phyloP scores from a whole-genome alignment of 2,888 invertebrate genomes.

The Drosophila cracens region DNA sequence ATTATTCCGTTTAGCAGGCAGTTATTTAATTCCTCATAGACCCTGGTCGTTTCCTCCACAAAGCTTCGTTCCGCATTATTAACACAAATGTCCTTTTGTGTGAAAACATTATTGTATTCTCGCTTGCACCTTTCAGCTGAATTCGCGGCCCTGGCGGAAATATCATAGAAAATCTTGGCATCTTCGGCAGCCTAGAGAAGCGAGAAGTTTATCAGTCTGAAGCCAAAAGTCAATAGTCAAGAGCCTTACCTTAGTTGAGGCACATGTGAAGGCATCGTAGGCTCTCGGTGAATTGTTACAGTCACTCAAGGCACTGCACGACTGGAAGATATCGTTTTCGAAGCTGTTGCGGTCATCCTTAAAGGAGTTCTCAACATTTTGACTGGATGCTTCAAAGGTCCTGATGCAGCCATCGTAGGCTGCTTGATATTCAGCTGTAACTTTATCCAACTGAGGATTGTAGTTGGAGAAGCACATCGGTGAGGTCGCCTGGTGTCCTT shows the following conservation, averaged over 20 bases:
- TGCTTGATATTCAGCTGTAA: conserved; percentile 31
- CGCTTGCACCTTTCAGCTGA: conserved; percentile 18
- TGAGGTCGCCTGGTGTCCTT: conserved; percentile 25
- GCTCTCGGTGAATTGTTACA: conserved; percentile 10
- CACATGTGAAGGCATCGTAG: conserved; percentile 22
- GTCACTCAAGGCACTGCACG: conserved; percentile 12
- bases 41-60: conserved; percentile 39
- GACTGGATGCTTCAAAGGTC: neutral
- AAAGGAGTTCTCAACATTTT: neutral
- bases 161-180: conserved; percentile 45
- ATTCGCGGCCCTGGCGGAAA: conserved; percentile 43
- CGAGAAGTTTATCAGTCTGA: neutral
- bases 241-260: conserved; percentile 20
- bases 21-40: conserved; percentile 44
- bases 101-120: conserved; percentile 8
- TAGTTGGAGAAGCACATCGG: conserved; percentile 38
- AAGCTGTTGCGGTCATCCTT: neutral
- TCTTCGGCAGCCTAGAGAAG: conserved; percentile 19
- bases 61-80: conserved; percentile 42
- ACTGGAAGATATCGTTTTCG: neutral
- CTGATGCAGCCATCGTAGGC: conserved; percentile 27
- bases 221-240: neutral
- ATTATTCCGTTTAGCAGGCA: conserved; percentile 27
- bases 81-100: conserved; percentile 22
- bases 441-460: conserved; percentile 26